Evolutionary conservation across 2,888 invertebrate genomes (phyloP).

Genomic region (Rhagium mordax): DNA sequence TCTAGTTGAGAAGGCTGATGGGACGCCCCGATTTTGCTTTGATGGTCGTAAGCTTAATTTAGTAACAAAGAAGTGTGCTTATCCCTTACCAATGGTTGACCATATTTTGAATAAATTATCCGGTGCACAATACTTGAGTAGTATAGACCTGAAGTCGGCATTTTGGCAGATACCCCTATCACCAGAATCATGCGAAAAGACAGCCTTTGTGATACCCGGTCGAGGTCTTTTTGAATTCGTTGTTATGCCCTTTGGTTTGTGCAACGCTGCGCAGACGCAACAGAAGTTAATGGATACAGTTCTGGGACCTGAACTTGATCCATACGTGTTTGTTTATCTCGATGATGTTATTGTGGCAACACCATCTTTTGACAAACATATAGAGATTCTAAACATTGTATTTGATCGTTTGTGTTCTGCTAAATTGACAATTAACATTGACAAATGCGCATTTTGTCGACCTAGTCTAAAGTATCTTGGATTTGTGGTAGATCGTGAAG

Average conservation of each 20-base stretch:
- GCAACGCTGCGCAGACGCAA: not conserved
- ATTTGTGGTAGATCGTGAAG: not conserved
- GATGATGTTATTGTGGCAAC: conserved; percentile 2
- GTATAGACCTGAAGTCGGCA: not conserved
- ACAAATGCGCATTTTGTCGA: not conserved
- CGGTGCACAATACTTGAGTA: conserved; percentile 3
- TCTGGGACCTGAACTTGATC: not conserved
- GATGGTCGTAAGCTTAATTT: conserved; percentile 39
- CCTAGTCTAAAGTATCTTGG: not conserved
- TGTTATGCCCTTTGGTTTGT: not conserved
- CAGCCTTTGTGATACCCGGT: not conserved
- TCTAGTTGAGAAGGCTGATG: conserved; percentile 18
- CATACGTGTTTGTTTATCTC: not conserved
- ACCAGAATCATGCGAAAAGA: not conserved
- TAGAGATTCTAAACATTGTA: not conserved
- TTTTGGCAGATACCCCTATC: not conserved
- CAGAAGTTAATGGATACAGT: not conserved
- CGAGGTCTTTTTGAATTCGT: not conserved
- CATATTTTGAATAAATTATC: not conserved
- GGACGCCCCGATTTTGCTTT: conserved; percentile 48
- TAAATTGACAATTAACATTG: not conserved
- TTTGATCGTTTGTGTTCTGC: not conserved
- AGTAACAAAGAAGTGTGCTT: not conserved
- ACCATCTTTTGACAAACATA: conserved; percentile 1
- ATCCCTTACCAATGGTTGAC: conserved; percentile 5